Conservation (phyloP, 2,113 vertebrate genomes). For the Chiloscyllium plagiosum region DNA sequence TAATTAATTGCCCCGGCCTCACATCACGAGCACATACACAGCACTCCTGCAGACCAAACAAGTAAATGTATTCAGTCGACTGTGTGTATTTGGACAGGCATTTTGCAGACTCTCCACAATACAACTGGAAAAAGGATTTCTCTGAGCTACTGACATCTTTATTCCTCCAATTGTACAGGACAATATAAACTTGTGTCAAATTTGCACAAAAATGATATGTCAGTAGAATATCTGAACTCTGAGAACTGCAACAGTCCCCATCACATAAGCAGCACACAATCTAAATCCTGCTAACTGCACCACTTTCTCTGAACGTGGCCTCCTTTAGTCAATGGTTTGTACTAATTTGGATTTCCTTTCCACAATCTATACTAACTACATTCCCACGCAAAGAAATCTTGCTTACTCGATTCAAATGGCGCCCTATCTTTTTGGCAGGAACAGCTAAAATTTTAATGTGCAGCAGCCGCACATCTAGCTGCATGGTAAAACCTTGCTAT, state of each 20-base stretch:
- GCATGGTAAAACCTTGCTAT: too few species aligned
- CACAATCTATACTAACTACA: not conserved
- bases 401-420: too few species aligned
- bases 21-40: too few species aligned
- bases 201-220: not conserved
- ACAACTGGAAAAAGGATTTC: not conserved
- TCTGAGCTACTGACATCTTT: not conserved
- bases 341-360: not conserved
- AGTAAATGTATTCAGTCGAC: too few species aligned
- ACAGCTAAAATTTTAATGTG: too few species aligned
- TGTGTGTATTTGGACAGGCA: too few species aligned
- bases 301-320: not conserved
- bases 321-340: not conserved
- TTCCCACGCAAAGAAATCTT: not conserved
- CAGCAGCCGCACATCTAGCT: too few species aligned
- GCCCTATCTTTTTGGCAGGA: not conserved
- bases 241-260: not conserved
- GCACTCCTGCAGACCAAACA: too few species aligned
- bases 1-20: too few species aligned
- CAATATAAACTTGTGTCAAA: not conserved
- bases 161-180: not conserved
- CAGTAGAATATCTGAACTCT: not conserved
- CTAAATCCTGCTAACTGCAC: not conserved
- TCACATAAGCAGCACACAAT: not conserved
- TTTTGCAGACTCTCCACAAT: too few species aligned